Base-by-base conservation (phyloP, 2,797 vertebrate species). In the Champsocephalus gunnari region DNA sequence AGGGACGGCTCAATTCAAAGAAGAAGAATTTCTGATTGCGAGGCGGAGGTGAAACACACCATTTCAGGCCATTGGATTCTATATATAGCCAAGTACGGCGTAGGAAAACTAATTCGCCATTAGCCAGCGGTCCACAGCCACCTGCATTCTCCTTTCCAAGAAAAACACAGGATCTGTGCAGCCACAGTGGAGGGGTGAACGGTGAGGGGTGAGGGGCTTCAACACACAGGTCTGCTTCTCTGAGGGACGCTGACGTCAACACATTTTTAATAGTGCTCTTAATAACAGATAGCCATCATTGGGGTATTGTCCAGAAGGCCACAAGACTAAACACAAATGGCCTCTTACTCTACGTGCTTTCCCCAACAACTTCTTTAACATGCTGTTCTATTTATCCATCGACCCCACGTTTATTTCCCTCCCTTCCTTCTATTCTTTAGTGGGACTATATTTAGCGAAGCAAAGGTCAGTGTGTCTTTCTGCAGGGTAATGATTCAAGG, bases 341-440 rank as follows among this genome's bases (percentile, higher is more conserved):
- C 76, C 78, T 68, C 60, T 80, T 72, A 38, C 57, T 62, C 61
- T 48, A 58, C 63, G 61, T 67, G 76, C 84, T 70, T 77, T 28
- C 80, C 16, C 51, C 38, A 49, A 50, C 63, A 77, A 67, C 47
- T 81, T 79, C 83, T 87, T 85, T 82, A 79, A 79, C 85, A 50
- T 1, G 68, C 64, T 56, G 77, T 77, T 87, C 90, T 73, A 92
- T 91, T 86, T 77, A 87, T 90, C 90, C 84, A 84, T 85, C 83
- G 77, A 83, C 83, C 73, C 82, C 75, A 66, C 79, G 14, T 87
- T 90, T 69, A 51, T 88, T 92, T 79, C 90, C 86, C 93, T 94
- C 92, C 89, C 90, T 94, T 94, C 94, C 94, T 94, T 84, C 93
- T 84, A 95, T 94, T 95, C 92, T 94, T 93, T 84, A 48, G 56